A percentile compares a stretch with the other conserved stretches of the same genome.
These are phyloP conservation scores for Stomorhina lunata DNA, from an alignment of 2,888 invertebrate genomes.

Conservation along the genomic window DNA sequence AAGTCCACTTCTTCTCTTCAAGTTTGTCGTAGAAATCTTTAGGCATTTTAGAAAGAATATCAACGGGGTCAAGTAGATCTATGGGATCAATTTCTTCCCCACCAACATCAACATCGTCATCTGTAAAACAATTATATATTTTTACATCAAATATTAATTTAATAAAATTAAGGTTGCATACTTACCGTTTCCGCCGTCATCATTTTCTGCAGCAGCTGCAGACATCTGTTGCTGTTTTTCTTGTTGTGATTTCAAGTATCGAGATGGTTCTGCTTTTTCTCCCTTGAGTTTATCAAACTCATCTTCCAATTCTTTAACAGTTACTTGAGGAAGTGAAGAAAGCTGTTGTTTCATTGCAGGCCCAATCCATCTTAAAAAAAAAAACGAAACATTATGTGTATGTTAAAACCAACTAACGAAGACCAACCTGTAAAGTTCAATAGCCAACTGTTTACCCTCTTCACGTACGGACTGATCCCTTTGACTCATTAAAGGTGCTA, in stretches of 20 bases:
- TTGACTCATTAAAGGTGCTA: constrained; percentile 91
- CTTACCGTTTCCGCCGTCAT: constrained; percentile 78
- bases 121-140: constrained; percentile 60
- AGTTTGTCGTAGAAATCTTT: constrained; percentile 97
- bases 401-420: neutral
- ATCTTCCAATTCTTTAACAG: constrained; percentile 92
- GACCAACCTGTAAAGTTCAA: constrained; percentile 91
- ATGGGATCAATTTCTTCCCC: constrained; percentile 90
- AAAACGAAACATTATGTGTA: neutral
- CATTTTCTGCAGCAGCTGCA: constrained; percentile 80
- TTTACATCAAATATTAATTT: neutral
- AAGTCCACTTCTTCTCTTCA: constrained; percentile 98
- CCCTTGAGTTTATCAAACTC: constrained; percentile 88
- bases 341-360: constrained; percentile 91
- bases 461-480: constrained; percentile 95
- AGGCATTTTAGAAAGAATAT: constrained; percentile 94
- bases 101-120: constrained; percentile 81
- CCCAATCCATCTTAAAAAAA: constrained; percentile 87
- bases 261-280: constrained; percentile 77
- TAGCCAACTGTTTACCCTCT: constrained; percentile 93
- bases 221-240: constrained; percentile 77
- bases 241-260: constrained; percentile 79
- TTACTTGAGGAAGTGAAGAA: constrained; percentile 91
- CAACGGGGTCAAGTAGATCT: constrained; percentile 94
- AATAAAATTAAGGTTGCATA: neutral